phyloP scores from a whole-genome alignment of 2,888 invertebrate genomes.

The Pristionchus maxplancki region DNA sequence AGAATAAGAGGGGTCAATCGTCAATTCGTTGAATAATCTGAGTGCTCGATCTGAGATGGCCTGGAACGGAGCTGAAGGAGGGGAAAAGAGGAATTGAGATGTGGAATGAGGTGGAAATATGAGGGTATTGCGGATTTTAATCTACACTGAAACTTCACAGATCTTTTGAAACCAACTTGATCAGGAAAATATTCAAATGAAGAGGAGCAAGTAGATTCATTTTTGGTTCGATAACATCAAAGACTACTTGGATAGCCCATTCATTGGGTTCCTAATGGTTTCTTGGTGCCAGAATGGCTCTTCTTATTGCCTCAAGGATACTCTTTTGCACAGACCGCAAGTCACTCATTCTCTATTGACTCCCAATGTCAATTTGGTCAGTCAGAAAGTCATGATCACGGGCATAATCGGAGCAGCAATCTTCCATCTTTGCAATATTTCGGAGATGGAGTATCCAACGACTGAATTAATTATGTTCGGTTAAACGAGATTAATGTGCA shows the following conservation, averaged over 20 bases:
- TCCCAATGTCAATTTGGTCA: no score
- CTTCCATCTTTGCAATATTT: neutral
- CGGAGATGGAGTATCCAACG: neutral
- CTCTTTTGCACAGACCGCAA: neutral
- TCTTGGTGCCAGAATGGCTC: neutral
- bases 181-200: neutral
- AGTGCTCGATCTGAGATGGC: neutral
- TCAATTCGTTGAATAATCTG: neutral
- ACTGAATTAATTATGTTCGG: neutral
- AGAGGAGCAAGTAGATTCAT: neutral
- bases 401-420: neutral
- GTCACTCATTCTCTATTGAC: neutral
- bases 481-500: neutral
- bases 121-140: neutral
- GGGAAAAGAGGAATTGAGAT: neutral
- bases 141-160: no score
- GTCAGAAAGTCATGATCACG: no score
- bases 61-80: neutral
- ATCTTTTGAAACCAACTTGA: no score
- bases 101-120: neutral
- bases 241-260: neutral
- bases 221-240: slow-evolving; percentile 1
- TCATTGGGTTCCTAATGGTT: neutral
- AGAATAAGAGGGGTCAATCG: neutral
- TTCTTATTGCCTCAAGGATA: neutral